Base-by-base conservation (phyloP, 2,888 invertebrate species). In the Eustalomyia histrio region DNA sequence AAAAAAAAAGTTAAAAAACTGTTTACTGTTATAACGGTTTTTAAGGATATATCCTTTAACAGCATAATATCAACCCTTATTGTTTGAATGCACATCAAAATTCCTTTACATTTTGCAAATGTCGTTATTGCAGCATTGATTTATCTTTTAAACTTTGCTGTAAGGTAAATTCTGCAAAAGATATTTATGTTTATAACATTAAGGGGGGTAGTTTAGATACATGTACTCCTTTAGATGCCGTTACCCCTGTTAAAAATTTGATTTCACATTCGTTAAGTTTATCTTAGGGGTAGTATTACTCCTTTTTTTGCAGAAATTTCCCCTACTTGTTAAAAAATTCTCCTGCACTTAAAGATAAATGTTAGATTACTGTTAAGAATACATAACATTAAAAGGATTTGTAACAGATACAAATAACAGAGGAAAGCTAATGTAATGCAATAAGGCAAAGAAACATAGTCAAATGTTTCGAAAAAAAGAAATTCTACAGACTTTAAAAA, bases 191-290 rank as follows among this genome's bases (percentile, higher is more conserved):
- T 35, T 2, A 43, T 14, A 2, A 14, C 43, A 12, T 65, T 16
- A 4, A 53, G 21, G 39, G 39, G 65, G 67, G 43, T 57, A 4
- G 55, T 67, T 67, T 65, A 53, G 21, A 35, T 65, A 7, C 17
- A 53, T 33, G 16, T 9, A 55, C 39, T 39, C 39, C 39, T 39
- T 39, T 12, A 60, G 61, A 43, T 69, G 39, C 14, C 58, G 7
- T 24, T 18, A 29, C 73, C 55, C 76, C 76, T 64, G 39, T 1
- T 2, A 17, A 12, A 39, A 16, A 43, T 58, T 35, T 47, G 7
- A 1, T 64, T 16, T 33, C 8, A 57, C 7, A 47, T 74, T 81
- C 80, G 80, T 78, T 71, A 35, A 78, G 52, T 81, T 65, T 81
- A 81, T 78, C 80, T 71, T 0, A 33, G 52, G 50, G 35, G 3